Evolutionary conservation across 2,113 vertebrate genomes (phyloP).

Genomic region (Xyrauchen texanus): DNA sequence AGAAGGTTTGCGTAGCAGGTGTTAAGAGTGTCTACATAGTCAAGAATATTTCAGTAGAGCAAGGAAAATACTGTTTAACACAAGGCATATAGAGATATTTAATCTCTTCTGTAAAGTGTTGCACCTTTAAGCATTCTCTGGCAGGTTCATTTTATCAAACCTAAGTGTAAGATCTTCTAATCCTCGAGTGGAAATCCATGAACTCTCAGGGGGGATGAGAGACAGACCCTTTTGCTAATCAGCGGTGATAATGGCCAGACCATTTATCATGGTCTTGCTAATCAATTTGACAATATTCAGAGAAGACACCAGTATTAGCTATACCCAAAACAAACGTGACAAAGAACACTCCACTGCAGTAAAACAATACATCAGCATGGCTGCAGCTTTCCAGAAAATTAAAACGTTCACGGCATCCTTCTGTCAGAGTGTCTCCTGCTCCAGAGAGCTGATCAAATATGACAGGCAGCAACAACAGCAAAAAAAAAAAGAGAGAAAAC

Average conservation of each 20-base stretch:
- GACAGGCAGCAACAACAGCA: conserved; percentile 1
- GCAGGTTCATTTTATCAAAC: conserved; percentile 14
- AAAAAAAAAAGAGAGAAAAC: conserved; percentile 34
- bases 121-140: conserved; percentile 1
- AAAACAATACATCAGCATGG: neutral
- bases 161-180: neutral
- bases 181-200: conserved; percentile 34
- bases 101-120: neutral
- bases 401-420: conserved; percentile 39
- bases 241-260: conserved; percentile 14
- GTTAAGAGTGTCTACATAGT: no score
- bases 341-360: neutral
- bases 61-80: neutral
- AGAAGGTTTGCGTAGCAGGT: no score
- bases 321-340: neutral
- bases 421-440: conserved; percentile 41
- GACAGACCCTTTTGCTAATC: conserved; percentile 29
- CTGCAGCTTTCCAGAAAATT: conserved; percentile 22
- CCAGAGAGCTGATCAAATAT: conserved; percentile 32
- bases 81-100: neutral
- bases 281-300: conserved; percentile 35
- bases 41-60: no score
- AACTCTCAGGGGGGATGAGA: neutral
- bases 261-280: conserved; percentile 29
- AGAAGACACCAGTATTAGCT: neutral